Conservation (phyloP, 2,797 vertebrate genomes). For the Masticophis lateralis region DNA sequence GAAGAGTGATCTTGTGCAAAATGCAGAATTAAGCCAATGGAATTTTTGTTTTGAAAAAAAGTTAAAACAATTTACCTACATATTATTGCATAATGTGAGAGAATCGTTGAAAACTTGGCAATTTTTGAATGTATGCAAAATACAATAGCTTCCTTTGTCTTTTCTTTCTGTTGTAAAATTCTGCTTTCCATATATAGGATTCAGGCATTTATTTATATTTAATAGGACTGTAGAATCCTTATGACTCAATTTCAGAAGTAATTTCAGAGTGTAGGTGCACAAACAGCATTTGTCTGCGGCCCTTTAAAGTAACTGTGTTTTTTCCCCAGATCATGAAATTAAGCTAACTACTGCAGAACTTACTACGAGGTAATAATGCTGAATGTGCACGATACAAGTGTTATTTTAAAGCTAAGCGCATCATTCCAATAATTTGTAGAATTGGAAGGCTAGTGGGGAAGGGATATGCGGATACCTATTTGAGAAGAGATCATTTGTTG, state of each 20-base stretch:
- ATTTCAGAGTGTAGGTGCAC: not conserved
- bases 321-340: not conserved
- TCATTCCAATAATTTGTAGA: not conserved
- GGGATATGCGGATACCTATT: not conserved
- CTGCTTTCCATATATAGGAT: not conserved
- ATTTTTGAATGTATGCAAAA: not conserved
- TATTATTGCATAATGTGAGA: not conserved
- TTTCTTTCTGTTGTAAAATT: not conserved
- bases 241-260: not conserved
- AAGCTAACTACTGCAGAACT: not conserved
- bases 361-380: not conserved
- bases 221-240: not conserved
- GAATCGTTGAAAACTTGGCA: not conserved
- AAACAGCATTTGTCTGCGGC: not conserved
- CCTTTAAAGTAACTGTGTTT: not conserved
- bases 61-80: not conserved
- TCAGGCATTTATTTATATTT: not conserved
- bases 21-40: not conserved
- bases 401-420: not conserved
- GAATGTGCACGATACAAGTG: not conserved
- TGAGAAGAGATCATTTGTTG: not conserved
- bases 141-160: not conserved
- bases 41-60: not conserved
- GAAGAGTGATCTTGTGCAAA: not conserved
- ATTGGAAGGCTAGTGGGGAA: not conserved